Evolutionary conservation across 30 jellyfish, hydroid and myxozoan genomes (phyloP).

Genomic region (Pelagia noctiluca): DNA sequence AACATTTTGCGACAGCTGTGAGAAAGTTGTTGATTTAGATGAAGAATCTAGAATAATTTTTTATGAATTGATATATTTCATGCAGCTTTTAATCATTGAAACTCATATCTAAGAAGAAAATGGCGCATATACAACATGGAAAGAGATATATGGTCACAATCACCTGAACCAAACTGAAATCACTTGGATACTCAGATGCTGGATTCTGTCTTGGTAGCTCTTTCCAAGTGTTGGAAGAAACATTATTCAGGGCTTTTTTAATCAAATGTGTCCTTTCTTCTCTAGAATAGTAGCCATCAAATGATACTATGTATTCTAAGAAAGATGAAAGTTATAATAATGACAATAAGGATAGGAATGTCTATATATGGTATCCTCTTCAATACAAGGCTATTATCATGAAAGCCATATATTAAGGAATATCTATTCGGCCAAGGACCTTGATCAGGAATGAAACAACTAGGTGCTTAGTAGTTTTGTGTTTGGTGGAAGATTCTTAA

Average conservation of each 20-base stretch:
- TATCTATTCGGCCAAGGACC: too few relatives aligned
- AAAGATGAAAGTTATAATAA: neutral
- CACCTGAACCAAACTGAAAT: constrained; percentile 90
- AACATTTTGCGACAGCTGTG: constrained; percentile 65
- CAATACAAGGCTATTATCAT: too few relatives aligned
- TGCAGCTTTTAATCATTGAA: too few relatives aligned
- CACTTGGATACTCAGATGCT: constrained; percentile 95
- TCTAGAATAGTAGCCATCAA: constrained; percentile 71
- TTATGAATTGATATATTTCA: too few relatives aligned
- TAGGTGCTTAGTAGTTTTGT: too few relatives aligned
- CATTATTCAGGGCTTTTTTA: constrained; percentile 54
- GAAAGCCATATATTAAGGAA: too few relatives aligned
- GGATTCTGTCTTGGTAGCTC: constrained; percentile 84
- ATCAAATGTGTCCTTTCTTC: constrained; percentile 51
- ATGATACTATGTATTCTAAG: constrained; percentile 90
- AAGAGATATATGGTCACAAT: neutral
- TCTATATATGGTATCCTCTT: too few relatives aligned
- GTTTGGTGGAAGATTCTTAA: too few relatives aligned
- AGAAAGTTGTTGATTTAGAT: neutral
- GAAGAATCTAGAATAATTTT: neutral
- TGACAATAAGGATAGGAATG: too few relatives aligned
- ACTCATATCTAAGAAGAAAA: too few relatives aligned
- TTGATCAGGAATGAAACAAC: too few relatives aligned
- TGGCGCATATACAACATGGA: neutral
- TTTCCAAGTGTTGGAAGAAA: constrained; percentile 65